Conservation (phyloP, 2,113 vertebrate species). For the Corythornis madagascariensis region DNA sequence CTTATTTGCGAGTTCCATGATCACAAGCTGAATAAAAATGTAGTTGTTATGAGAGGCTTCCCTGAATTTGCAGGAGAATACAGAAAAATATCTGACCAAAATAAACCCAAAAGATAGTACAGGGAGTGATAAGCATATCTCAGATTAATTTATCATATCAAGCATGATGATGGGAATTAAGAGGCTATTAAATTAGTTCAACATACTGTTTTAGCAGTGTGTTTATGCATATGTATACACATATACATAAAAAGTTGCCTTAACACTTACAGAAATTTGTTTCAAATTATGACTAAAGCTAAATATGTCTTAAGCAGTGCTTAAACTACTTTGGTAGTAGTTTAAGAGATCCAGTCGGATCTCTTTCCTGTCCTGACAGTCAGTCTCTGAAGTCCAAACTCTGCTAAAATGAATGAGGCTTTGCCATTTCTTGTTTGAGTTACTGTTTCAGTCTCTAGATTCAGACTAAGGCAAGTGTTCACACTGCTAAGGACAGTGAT, state of each 20-base stretch:
- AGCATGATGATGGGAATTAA: neutral
- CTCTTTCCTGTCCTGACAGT: neutral
- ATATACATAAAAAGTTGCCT: neutral
- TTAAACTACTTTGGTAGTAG: neutral
- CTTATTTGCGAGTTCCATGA: neutral
- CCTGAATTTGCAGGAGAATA: neutral
- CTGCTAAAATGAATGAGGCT: neutral
- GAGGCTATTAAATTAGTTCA: neutral
- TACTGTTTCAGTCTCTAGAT: neutral
- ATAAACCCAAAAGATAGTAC: neutral
- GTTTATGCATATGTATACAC: neutral
- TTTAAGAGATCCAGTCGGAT: neutral
- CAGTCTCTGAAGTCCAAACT: neutral
- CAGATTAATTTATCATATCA: neutral
- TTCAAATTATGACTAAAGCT: neutral
- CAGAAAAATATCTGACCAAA: neutral
- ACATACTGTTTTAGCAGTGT: neutral
- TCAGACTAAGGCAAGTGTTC: neutral
- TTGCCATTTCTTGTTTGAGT: neutral
- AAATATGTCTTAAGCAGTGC: neutral
- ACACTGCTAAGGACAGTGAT: neutral
- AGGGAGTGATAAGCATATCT: neutral
- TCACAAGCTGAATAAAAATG: neutral
- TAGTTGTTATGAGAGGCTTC: neutral
- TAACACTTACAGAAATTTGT: neutral